These are phyloP conservation scores for Papilio xuthus DNA, from an alignment of 1,140 invertebrate species.

Conservation along the genomic window DNA sequence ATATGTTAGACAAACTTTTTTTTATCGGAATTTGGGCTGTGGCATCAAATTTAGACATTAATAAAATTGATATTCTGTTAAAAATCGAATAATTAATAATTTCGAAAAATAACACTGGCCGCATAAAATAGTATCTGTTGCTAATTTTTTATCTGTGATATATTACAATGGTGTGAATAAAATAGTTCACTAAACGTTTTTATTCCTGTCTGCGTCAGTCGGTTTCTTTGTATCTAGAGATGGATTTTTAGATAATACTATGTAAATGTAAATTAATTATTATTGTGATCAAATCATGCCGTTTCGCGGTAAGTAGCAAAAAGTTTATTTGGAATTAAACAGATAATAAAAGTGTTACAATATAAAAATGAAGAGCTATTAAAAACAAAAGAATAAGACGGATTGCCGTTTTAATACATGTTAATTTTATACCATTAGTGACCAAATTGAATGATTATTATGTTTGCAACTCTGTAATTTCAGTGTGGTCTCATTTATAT, in stretches of 20 bases:
- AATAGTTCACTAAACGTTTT: constrained; percentile 25
- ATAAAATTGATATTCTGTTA: background rate
- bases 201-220: background rate
- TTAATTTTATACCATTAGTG: constrained; percentile 9
- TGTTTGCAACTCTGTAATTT: constrained; percentile 12
- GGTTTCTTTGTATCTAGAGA: constrained; percentile 16
- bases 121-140: background rate
- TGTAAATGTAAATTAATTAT: constrained; percentile 14
- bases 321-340: constrained; percentile 6
- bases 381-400: constrained; percentile 12
- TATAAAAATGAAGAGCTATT: background rate
- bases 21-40: too few relatives aligned
- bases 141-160: background rate
- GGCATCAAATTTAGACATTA: background rate
- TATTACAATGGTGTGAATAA: constrained; percentile 25
- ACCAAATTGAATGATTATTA: constrained; percentile 18
- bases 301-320: constrained; percentile 22
- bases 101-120: background rate
- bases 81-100: background rate
- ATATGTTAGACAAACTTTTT: background rate
- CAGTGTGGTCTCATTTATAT: constrained; percentile 8
- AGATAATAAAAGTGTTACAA: background rate
- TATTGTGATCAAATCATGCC: background rate
- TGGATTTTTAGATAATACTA: constrained; percentile 12
- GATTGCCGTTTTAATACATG: constrained; percentile 4